Base-by-base conservation (phyloP, 2,888 invertebrate genomes). In the Andrena chrysosceles region DNA sequence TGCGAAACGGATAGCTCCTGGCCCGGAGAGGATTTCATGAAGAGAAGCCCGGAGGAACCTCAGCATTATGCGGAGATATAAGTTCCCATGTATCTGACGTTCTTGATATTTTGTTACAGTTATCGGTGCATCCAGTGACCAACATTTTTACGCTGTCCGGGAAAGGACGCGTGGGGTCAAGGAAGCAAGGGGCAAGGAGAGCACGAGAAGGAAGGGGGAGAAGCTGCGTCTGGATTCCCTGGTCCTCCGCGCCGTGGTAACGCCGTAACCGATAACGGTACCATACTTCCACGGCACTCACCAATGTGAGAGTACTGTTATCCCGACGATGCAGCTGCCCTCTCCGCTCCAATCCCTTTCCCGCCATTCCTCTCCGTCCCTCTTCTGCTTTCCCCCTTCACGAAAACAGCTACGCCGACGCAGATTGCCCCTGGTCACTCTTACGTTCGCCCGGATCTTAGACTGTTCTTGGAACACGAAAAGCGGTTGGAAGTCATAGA, bases 231-330 rank as follows among this genome's bases (percentile, higher is more conserved):
- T 49, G 68, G 67, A 71, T 70, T 73, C 60, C 70, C 79, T 66
- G 71, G 64, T 68, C 79, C 76, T 81, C 67, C 52, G 48, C 77
- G 80, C 54, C 79, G 81, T 70, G 79, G 85, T 85, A 84, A 85
- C 87, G 83, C 85, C 79, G 82, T 89, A 90, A 90, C 89, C 86
- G 88, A 87, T 93, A 90, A 91, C 92, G 92, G 91, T 91, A 92
- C 87, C 89, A 80, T 67, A 81, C 88, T 84, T 89, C 90, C 89
- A 87, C 90, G 84, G 85, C 85, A 89, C 87, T 90, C 90, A 87
- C 87, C 89, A 88, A 88, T 87, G 85, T 80, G 82, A 89, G 89
- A 89, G 91, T 93, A 92, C 93, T 91, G 93, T 93, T 93, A 93
- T 91, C 89, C 87, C 90, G 90, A 89, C 91, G 88, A 89, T 89